A percentile compares a stretch with the other conserved stretches of the same genome.
Evolutionary conservation across 2,113 vertebrate genomes (phyloP).

Genomic region (Lonchura striata): DNA sequence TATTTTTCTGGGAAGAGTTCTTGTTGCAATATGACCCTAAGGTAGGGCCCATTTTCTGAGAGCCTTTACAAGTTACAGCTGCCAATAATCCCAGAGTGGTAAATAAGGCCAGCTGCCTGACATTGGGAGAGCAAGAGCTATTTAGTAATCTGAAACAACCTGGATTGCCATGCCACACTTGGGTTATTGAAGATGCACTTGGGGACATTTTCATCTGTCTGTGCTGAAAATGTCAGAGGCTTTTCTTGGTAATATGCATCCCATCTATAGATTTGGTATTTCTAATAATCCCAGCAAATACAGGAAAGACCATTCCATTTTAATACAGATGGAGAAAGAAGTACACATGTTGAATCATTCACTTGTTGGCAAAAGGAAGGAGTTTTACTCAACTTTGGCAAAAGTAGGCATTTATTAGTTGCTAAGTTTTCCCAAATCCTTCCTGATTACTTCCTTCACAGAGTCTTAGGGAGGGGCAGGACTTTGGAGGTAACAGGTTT

Average conservation of each 20-base stretch:
- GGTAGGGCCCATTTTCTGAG: not conserved
- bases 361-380: not conserved
- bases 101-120: not conserved
- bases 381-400: not conserved
- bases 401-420: not conserved
- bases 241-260: not conserved
- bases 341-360: not conserved
- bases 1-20: not conserved
- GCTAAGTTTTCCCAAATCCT: not conserved
- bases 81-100: not conserved
- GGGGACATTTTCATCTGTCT: not conserved
- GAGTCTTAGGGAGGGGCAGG: not conserved
- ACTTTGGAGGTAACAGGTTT: conserved; percentile 22
- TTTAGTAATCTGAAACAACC: not conserved
- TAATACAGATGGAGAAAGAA: not conserved
- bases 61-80: not conserved
- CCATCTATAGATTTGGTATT: not conserved
- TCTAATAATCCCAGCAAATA: not conserved
- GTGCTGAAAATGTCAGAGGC: not conserved
- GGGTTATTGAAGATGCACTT: not conserved
- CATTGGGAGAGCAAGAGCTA: not conserved
- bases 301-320: not conserved
- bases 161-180: not conserved
- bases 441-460: not conserved
- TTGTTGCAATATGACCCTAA: not conserved